These are phyloP conservation scores for Congeria kusceri DNA, from an alignment of 2,888 invertebrate species.

Conservation along the genomic window DNA sequence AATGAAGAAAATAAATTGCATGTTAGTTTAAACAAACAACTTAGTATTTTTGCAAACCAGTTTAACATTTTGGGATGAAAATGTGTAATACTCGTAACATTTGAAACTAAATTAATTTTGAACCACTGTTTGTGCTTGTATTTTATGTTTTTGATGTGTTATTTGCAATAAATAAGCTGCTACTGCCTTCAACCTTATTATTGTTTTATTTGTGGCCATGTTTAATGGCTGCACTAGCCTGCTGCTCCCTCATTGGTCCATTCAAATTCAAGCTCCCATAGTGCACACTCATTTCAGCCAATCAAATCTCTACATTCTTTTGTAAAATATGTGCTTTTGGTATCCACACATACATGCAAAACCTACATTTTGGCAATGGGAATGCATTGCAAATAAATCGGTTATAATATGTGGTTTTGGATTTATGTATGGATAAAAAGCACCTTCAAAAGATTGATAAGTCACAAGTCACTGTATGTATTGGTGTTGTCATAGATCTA, in stretches of 20 bases:
- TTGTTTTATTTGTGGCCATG: conserved; percentile 61
- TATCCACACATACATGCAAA: background rate
- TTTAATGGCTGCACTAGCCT: conserved; percentile 57
- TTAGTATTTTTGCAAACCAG: too few relatives aligned
- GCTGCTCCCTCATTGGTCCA: conserved; percentile 63
- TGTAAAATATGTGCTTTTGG: background rate
- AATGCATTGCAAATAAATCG: too few relatives aligned
- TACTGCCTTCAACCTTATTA: conserved; percentile 54
- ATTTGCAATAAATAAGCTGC: conserved; percentile 67
- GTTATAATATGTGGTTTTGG: too few relatives aligned
- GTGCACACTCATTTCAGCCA: conserved; percentile 29
- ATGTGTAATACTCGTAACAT: background rate
- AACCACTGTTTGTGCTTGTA: conserved; percentile 62
- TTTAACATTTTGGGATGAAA: background rate
- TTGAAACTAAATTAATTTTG: conserved; percentile 3
- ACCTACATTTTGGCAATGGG: too few relatives aligned
- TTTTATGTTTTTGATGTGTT: conserved; percentile 43
- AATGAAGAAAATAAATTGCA: too few relatives aligned
- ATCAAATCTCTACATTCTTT: conserved; percentile 1
- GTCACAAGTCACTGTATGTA: conserved; percentile 32
- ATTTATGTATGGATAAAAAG: too few relatives aligned
- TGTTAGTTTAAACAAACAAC: too few relatives aligned
- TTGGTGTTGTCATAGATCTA: conserved; percentile 45
- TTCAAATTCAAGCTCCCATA: conserved; percentile 42
- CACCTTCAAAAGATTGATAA: background rate